Evolutionary conservation across 2,113 vertebrate genomes (phyloP), one percentile per base, ranked within the genome.

Genomic region (Esox niger): DNA sequence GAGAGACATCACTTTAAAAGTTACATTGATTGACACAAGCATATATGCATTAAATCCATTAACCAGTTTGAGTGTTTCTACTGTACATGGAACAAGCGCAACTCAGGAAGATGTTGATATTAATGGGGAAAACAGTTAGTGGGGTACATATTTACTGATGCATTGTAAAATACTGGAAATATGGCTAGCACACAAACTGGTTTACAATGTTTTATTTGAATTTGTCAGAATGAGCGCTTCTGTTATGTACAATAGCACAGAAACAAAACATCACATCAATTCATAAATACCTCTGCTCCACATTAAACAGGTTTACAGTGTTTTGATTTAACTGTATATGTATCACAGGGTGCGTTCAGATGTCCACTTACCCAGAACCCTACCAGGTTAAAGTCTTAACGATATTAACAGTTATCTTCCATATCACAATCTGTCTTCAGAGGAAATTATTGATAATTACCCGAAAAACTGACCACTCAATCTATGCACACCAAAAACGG

Each of bases 181-280:
- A n/a, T n/a, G n/a, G n/a, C n/a, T n/a, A n/a, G n/a, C n/a, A 38
- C 10, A 38, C 35, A 0, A 23, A 9, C 2, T 43, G 26, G 78
- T 84, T 83, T 68, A 81, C 57, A 69, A 49, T 29, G 59, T 83
- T 89, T 89, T 83, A 82, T 86, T 82, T 86, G n/a, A 61, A 75
- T 64, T 79, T 60, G 56, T 81, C 55, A 67, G 80, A 85, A 84
- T 84, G 77, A 87, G 81, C 81, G 82, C 76, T 90, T 85, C 86
- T 86, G 79, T 88, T 91, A 92, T 91, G 78, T 91, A 91, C 90
- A 91, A 88, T 84, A 87, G 70, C 83, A 89, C 87, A 88, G 83
- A 89, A 90, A 90, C 77, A 82, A 88, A 71, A 84, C 73, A 52
- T 79, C 76, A 87, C 83, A 86, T 82, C 80, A 83, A 74, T 86